Percentiles rank a stretch among this genome's conserved stretches.
phyloP scores from a whole-genome alignment of 2,113 vertebrate genomes.

The Charadrius vociferus region DNA sequence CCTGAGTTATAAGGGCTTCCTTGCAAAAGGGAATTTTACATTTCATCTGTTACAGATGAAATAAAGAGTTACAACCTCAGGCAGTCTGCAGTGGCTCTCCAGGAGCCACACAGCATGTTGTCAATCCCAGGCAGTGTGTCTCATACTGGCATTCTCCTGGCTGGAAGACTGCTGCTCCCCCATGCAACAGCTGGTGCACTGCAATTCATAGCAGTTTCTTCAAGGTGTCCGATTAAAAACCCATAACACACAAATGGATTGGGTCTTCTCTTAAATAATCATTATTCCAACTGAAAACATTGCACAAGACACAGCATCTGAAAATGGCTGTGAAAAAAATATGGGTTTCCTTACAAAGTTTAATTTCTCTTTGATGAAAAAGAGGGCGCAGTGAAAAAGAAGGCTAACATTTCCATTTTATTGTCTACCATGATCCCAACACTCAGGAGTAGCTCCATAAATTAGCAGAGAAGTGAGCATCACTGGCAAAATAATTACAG shows the following conservation, averaged over 20 bases:
- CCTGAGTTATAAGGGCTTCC: not conserved
- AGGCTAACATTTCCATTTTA: not conserved
- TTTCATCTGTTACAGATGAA: not conserved
- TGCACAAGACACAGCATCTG: not conserved
- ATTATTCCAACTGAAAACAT: not conserved
- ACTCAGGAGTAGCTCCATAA: not conserved
- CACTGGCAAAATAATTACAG: not conserved
- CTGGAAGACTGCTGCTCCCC: not conserved
- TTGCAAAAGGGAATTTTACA: not conserved
- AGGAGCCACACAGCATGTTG: not conserved
- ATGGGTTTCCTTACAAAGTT: not conserved
- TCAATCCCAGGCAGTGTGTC: not conserved
- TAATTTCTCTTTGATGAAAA: not conserved
- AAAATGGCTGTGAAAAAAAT: not conserved
- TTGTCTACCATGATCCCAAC: not conserved
- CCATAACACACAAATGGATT: not conserved
- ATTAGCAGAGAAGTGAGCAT: not conserved
- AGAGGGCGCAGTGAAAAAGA: not conserved
- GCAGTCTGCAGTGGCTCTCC: not conserved
- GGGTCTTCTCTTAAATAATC: not conserved
- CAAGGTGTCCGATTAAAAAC: not conserved
- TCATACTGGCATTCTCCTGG: not conserved
- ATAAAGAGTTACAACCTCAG: not conserved
- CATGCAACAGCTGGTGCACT: not conserved
- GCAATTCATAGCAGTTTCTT: not conserved